Conservation (phyloP, 1,140 invertebrate species). For the Cyclargus thomasi region DNA sequence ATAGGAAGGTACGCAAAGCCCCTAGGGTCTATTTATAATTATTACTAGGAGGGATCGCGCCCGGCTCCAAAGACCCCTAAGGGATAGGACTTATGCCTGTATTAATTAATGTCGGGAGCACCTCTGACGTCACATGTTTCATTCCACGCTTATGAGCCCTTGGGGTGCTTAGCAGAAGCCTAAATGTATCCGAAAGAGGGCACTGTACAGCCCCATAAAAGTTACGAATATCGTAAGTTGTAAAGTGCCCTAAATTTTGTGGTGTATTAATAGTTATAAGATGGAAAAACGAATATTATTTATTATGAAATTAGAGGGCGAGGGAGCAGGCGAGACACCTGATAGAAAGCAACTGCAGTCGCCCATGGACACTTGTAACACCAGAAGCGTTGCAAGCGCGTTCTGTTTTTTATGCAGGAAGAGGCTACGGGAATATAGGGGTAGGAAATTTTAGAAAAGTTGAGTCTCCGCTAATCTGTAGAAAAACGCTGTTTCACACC, state of each 20-base stretch:
- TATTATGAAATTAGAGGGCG: too few species aligned
- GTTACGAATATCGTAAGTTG: conserved; percentile 1
- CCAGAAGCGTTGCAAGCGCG: too few species aligned
- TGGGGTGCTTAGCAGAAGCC: neutral
- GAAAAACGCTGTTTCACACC: too few species aligned
- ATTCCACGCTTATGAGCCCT: conserved; percentile 17
- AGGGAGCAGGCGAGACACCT: too few species aligned
- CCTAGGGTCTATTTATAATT: conserved; percentile 53
- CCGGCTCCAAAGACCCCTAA: conserved; percentile 41
- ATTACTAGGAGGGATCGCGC: conserved; percentile 37
- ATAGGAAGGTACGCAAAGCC: conserved; percentile 32
- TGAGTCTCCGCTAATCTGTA: too few species aligned
- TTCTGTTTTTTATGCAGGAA: too few species aligned
- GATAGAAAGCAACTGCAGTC: too few species aligned
- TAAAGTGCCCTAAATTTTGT: neutral
- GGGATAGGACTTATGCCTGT: conserved; percentile 44
- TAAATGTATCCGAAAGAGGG: neutral
- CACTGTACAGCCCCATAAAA: neutral
- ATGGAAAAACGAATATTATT: too few species aligned
- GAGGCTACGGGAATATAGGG: too few species aligned
- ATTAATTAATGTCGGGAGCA: conserved; percentile 51
- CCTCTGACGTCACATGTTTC: conserved; percentile 31
- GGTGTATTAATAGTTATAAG: too few species aligned
- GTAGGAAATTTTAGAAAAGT: too few species aligned
- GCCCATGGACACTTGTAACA: too few species aligned